Percentiles rank a stretch among this genome's conserved stretches.
Evolutionary conservation across 2,888 invertebrate species (phyloP).

Genomic region (Sylvicola cinctus): DNA sequence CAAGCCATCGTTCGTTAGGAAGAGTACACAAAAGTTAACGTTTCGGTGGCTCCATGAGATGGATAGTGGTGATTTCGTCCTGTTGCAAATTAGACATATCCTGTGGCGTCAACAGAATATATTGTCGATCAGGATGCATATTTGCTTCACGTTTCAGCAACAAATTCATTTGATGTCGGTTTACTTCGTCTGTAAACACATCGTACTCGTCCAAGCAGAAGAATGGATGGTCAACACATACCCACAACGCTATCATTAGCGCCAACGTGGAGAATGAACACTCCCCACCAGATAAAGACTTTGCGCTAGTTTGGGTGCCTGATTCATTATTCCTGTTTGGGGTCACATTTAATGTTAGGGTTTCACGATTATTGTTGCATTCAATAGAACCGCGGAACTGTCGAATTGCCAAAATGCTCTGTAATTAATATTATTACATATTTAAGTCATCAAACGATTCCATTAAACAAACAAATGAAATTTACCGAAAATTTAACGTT

Average conservation of each 20-base stretch:
- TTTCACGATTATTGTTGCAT: no score
- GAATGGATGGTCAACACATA: constrained; percentile 78
- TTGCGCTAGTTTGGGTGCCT: constrained; percentile 26
- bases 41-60: no score
- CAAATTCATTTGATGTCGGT: constrained; percentile 57
- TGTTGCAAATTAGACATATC: no score
- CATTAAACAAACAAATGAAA: no score
- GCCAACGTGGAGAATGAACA: constrained; percentile 89
- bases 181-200: constrained; percentile 85
- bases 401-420: no score
- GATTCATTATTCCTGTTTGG: not conserved
- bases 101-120: constrained; percentile 78
- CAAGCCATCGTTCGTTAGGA: no score
- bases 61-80: no score
- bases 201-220: constrained; percentile 92
- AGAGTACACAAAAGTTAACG: no score
- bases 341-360: not conserved
- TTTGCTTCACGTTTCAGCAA: constrained; percentile 57
- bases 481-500: no score
- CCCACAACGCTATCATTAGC: constrained; percentile 85
- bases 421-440: no score
- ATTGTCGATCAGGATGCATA: constrained; percentile 47
- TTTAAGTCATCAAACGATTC: no score
- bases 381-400: no score
- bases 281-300: constrained; percentile 84